These are phyloP conservation scores for Hirundo rustica DNA, from an alignment of 2,797 vertebrate genomes.

Conservation along the genomic window DNA sequence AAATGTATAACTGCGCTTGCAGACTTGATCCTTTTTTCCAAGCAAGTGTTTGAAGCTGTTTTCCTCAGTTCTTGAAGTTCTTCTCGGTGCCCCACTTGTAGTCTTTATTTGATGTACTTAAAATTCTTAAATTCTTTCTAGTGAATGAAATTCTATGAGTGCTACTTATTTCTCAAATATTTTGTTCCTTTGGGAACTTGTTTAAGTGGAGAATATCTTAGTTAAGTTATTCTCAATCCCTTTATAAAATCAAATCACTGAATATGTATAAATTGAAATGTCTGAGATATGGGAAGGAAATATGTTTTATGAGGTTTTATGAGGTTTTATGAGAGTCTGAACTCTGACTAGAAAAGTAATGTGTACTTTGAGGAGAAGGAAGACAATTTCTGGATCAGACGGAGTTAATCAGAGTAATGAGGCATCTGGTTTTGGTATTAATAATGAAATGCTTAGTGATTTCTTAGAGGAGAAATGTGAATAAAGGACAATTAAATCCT, in stretches of 20 bases:
- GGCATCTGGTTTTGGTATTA: neutral
- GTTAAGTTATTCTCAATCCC: constrained; percentile 33
- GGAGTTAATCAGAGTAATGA: constrained; percentile 1
- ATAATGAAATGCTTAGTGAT: neutral
- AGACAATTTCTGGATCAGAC: neutral
- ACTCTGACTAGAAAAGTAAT: constrained; percentile 15
- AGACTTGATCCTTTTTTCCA: neutral
- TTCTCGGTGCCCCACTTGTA: constrained; percentile 21
- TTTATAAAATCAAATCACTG: constrained; percentile 42
- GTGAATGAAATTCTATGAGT: constrained; percentile 25
- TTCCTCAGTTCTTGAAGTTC: constrained; percentile 9
- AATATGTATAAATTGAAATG: constrained; percentile 31
- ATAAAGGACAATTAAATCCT: neutral
- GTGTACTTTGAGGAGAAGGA: neutral
- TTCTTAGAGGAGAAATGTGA: neutral
- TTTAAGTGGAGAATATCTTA: constrained; percentile 30
- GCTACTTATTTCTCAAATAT: constrained; percentile 51
- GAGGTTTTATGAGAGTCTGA: neutral
- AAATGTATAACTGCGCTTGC: neutral
- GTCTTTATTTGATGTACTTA: constrained; percentile 48
- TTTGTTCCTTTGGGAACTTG: constrained; percentile 39
- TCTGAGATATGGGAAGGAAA: neutral
- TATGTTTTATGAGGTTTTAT: constrained; percentile 15
- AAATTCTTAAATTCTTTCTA: constrained; percentile 30
- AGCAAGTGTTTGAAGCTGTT: neutral